These are phyloP conservation scores for Sceliomorpha sp. DNA, from an alignment of 2,888 invertebrate species.

Conservation along the genomic window DNA sequence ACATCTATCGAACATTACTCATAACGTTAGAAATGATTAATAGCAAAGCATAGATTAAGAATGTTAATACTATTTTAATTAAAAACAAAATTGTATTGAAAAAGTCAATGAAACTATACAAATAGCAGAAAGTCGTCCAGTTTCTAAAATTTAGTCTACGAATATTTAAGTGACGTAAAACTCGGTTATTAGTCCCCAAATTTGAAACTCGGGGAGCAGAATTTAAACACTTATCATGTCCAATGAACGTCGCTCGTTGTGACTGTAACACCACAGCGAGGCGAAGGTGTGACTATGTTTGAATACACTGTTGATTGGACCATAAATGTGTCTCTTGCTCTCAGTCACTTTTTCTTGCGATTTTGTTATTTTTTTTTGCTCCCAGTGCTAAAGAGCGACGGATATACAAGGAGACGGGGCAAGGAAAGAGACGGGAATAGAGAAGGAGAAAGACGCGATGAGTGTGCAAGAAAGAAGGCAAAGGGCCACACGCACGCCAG, in stretches of 20 bases:
- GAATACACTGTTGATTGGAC: conserved; percentile 80
- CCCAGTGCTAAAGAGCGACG: conserved; percentile 14
- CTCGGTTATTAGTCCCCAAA: conserved; percentile 27
- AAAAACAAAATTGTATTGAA: no score
- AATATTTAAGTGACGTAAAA: no score
- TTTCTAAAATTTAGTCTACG: conserved; percentile 14
- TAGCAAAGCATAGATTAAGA: no score
- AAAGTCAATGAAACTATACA: no score
- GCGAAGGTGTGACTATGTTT: conserved; percentile 78
- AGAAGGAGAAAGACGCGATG: conserved; percentile 35
- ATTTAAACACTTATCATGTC: conserved; percentile 48
- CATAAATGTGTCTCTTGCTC: conserved; percentile 78
- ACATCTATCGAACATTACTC: no score
- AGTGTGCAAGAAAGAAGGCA: conserved; percentile 41
- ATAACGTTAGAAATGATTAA: no score
- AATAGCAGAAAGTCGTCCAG: neutral
- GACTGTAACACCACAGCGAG: conserved; percentile 31
- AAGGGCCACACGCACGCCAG: conserved; percentile 72
- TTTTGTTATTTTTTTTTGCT: conserved; percentile 61
- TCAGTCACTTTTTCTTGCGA: conserved; percentile 69
- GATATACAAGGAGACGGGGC: conserved; percentile 8
- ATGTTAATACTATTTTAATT: no score
- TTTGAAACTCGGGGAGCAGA: conserved; percentile 36
- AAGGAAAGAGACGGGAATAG: no score
- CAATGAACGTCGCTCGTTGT: conserved; percentile 23